phyloP scores from a whole-genome alignment of 2,797 vertebrate genomes.

The Podarcis lilfordi region DNA sequence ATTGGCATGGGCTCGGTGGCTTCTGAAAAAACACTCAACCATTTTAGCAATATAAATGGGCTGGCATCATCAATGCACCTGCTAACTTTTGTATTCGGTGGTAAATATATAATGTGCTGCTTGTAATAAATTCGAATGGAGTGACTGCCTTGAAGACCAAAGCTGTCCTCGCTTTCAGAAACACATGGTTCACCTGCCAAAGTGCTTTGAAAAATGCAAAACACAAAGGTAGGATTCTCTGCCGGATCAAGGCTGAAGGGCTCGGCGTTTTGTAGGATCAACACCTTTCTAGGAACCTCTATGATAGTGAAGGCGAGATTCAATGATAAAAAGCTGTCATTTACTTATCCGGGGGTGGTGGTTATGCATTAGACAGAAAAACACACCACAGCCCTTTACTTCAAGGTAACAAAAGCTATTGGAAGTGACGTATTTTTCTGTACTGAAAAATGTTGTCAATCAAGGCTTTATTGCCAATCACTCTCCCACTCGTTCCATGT shows the following conservation, averaged over 20 bases:
- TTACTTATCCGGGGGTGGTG: background rate
- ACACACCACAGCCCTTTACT: background rate
- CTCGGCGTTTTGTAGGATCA: background rate
- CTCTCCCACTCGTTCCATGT: background rate
- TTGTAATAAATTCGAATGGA: background rate
- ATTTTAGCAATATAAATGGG: background rate
- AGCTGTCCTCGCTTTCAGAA: background rate
- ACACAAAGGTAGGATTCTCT: background rate
- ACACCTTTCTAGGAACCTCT: background rate
- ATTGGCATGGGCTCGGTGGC: conserved; percentile 7
- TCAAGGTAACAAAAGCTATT: background rate
- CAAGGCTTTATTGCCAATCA: background rate
- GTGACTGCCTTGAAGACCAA: background rate
- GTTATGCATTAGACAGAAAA: background rate
- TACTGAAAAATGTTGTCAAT: background rate
- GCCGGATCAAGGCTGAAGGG: background rate
- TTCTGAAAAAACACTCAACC: background rate
- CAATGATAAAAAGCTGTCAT: background rate
- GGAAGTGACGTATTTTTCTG: background rate
- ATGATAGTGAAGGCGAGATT: background rate
- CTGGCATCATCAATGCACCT: background rate
- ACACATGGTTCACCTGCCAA: background rate
- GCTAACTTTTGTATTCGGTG: background rate
- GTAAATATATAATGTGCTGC: conserved; percentile 4
- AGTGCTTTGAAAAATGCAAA: background rate